These are phyloP conservation scores for Chrysopilus asiliformis DNA, from an alignment of 2,888 invertebrate species.

Conservation along the genomic window DNA sequence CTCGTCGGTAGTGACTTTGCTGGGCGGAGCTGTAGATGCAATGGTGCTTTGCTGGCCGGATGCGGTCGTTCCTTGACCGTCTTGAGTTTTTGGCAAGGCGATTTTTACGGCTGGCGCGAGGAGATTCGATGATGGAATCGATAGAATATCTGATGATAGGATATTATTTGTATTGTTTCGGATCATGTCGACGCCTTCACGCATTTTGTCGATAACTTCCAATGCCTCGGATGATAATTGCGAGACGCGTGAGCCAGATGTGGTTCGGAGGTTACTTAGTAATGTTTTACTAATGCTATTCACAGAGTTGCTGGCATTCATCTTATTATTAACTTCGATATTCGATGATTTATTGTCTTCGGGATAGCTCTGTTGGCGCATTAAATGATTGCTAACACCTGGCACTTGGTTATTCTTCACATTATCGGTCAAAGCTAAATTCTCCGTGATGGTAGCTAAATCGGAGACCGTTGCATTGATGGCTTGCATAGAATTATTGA, in stretches of 20 bases:
- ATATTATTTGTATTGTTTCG: slow-evolving; percentile 70
- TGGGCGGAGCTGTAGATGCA: slow-evolving; percentile 5
- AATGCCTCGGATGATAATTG: slow-evolving; percentile 42
- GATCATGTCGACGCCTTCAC: slow-evolving; percentile 55
- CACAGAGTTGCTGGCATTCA: slow-evolving; percentile 33
- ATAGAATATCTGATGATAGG: slow-evolving; percentile 53
- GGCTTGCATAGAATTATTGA: slow-evolving; percentile 54
- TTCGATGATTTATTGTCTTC: slow-evolving; percentile 41
- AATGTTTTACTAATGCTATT: slow-evolving; percentile 29
- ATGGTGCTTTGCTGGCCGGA: slow-evolving; percentile 19
- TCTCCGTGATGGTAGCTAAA: slow-evolving; percentile 77
- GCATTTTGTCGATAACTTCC: slow-evolving; percentile 51
- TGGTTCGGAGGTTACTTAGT: slow-evolving; percentile 26
- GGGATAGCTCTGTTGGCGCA: slow-evolving; percentile 31
- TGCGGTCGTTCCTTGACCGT: slow-evolving; percentile 19
- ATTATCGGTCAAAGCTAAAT: slow-evolving; percentile 54
- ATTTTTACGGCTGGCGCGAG: slow-evolving; percentile 37
- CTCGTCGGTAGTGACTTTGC: slow-evolving; percentile 8
- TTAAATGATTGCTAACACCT: slow-evolving; percentile 15
- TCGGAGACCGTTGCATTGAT: slow-evolving; percentile 47
- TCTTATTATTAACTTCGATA: slow-evolving; percentile 35
- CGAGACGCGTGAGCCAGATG: slow-evolving; percentile 17
- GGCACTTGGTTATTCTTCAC: slow-evolving; percentile 43
- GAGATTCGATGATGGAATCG: slow-evolving; percentile 38
- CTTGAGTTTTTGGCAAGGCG: slow-evolving; percentile 32